Evolutionary conservation across 2,888 invertebrate genomes (phyloP), one percentile per base, ranked within the genome.

Genomic region (Ectobius pallidus): DNA sequence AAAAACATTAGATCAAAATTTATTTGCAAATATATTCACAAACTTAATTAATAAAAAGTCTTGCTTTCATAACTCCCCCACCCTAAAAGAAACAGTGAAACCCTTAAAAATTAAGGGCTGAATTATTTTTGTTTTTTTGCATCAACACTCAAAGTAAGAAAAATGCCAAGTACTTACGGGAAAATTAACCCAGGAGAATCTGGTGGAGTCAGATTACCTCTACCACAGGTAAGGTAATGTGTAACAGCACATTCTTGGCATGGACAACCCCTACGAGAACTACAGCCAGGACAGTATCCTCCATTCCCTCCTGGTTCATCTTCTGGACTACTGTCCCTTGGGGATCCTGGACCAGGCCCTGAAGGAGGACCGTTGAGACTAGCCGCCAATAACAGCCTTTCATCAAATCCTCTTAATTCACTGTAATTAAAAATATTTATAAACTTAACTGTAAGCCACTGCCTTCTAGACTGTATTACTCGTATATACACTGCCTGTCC

Each of bases 241-340:
- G 76, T 76, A 63, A 78, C 73, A 22, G 77, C 74, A 72, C 78
- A 78, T 61, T 78, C 78, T 68, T 77, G 77, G 74, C 78, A 78
- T 11, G 78, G 77, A 62, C 78, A 78, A 30, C 72, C 74, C 39
- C 78, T 70, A 4, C 74, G 71, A 22, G 75, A 61, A 62, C 73
- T 76, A 55, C 76, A 77, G 39, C 74, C 76, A 44, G 74, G 73
- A 72, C 76, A 77, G 32, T 69, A 62, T 3, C 34, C 72, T 16
- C 68, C 44, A 14, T 11, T 34, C 7, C 61, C 49, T 22, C 49
- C 52, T 11, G 42, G 39, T 20, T 63, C 67, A 44, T 65, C 70
- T 16, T 70, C 70, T 16, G 70, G 58, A 27, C 67, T 67, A 49
- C 67, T 67, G 49, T 71, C 69, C 18, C 72, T 49, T 39, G 69